A percentile compares a stretch with the other conserved stretches of the same genome.
These are phyloP conservation scores for Dryadula phaetusa DNA, from an alignment of 2,888 invertebrate genomes.

Conservation along the genomic window DNA sequence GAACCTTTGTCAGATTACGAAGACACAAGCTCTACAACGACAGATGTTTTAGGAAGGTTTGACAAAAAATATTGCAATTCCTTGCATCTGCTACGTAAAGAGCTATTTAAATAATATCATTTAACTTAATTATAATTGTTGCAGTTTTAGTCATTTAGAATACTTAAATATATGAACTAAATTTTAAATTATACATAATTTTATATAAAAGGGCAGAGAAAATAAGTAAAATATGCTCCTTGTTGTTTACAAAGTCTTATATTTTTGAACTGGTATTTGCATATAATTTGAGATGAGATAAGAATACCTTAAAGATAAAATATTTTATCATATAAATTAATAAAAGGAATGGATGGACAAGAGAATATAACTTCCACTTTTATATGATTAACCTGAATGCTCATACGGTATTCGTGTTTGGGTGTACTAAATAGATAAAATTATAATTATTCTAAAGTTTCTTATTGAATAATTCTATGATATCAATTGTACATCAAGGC, in stretches of 20 bases:
- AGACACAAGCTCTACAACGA: constrained; percentile 30
- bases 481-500: not conserved
- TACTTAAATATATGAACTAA: too few relatives aligned
- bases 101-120: not conserved
- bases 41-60: constrained; percentile 31
- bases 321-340: not conserved
- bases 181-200: not conserved
- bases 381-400: constrained; percentile 2
- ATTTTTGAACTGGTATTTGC: not conserved
- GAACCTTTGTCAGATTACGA: constrained; percentile 42
- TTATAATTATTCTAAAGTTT: not conserved
- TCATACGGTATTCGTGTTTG: not conserved
- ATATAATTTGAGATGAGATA: not conserved
- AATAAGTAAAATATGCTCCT: not conserved
- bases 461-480: not conserved
- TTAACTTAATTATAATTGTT: not conserved
- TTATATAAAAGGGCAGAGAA: not conserved
- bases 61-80: constrained; percentile 24
- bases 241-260: not conserved
- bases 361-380: constrained; percentile 1
- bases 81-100: not conserved
- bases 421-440: not conserved
- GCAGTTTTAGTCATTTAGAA: not conserved
- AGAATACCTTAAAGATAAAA: not conserved
- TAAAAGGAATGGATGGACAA: not conserved